Evolutionary conservation across 1,140 invertebrate genomes (phyloP).

Genomic region (Chironomus tepperi): DNA sequence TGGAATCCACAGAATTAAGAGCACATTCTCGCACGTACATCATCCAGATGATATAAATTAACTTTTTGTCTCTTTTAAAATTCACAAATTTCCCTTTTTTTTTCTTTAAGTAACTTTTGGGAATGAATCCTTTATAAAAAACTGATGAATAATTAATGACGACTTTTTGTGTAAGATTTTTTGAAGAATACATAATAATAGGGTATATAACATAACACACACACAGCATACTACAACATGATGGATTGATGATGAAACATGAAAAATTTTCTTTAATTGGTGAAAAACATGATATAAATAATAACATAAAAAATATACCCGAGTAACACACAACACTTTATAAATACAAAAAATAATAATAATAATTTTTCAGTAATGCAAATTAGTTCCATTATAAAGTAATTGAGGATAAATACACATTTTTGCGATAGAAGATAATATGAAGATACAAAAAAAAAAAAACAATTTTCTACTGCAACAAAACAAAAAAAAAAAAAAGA

Average conservation of each 20-base stretch:
- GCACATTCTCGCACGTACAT: background rate
- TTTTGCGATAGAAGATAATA: background rate
- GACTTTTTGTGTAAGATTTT: no score
- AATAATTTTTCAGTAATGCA: background rate
- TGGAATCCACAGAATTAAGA: conserved; percentile 51
- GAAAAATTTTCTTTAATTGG: no score
- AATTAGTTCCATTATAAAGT: background rate
- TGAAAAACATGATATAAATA: no score
- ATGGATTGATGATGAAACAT: no score
- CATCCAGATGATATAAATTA: conserved; percentile 14
- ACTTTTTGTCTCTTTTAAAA: background rate
- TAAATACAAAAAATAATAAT: background rate
- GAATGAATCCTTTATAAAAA: background rate
- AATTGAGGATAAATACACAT: background rate
- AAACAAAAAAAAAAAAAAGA: background rate
- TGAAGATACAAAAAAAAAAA: background rate
- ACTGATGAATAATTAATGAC: background rate
- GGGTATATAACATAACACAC: no score
- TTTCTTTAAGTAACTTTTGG: background rate
- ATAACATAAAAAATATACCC: background rate
- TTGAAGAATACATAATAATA: no score
- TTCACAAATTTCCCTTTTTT: background rate
- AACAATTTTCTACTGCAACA: conserved; percentile 7
- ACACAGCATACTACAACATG: no score
- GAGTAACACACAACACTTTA: background rate